Percentiles rank a stretch among this genome's conserved stretches.
phyloP scores from a whole-genome alignment of 1,140 invertebrate species.

The Papilio aristodemus region DNA sequence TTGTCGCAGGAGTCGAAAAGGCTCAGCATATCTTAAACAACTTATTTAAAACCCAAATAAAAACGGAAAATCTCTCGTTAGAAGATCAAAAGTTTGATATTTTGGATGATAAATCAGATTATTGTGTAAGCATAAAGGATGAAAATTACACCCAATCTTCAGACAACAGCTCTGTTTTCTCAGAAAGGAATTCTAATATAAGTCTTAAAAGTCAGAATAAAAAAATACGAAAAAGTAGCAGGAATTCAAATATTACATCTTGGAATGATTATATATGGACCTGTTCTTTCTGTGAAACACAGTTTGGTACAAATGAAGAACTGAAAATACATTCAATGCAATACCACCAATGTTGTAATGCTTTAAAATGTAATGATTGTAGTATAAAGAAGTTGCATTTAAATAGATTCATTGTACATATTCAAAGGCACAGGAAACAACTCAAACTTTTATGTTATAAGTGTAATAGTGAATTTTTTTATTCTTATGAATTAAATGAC shows the following conservation, averaged over 20 bases:
- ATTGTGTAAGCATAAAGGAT: not conserved
- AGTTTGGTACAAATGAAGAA: constrained; percentile 51
- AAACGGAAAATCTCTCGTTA: not conserved
- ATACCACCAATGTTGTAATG: constrained; percentile 48
- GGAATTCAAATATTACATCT: constrained; percentile 13
- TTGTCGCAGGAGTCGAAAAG: constrained; percentile 51
- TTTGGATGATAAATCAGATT: constrained; percentile 16
- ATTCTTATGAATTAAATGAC: constrained; percentile 27
- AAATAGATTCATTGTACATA: constrained; percentile 41
- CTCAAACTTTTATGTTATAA: constrained; percentile 45
- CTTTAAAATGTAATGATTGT: constrained; percentile 52
- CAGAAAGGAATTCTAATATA: not conserved
- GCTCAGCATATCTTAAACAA: constrained; percentile 51
- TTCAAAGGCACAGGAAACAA: constrained; percentile 41
- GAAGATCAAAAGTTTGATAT: constrained; percentile 15
- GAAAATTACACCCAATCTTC: constrained; percentile 1
- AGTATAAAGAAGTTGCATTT: constrained; percentile 43
- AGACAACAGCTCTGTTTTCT: not conserved
- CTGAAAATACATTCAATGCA: constrained; percentile 50
- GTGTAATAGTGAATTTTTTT: constrained; percentile 40
- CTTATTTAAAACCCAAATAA: constrained; percentile 38
- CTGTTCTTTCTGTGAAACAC: constrained; percentile 56
- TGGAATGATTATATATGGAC: constrained; percentile 62
- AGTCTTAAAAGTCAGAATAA: not conserved
- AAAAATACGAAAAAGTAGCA: not conserved